These are phyloP conservation scores for Leuciscus waleckii DNA, from an alignment of 2,797 vertebrate genomes.

Conservation along the genomic window DNA sequence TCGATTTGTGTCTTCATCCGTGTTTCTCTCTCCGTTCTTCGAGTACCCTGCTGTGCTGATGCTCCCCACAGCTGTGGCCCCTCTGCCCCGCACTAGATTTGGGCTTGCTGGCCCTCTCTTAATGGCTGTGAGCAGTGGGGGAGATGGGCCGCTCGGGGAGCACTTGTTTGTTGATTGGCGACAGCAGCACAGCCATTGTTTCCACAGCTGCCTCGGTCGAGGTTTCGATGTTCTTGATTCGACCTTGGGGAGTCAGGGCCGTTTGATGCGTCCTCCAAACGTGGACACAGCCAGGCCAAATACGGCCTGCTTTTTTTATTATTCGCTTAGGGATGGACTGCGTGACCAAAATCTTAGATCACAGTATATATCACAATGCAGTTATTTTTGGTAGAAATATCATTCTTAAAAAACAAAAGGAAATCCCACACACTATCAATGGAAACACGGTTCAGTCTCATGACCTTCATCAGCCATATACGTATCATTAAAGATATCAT, in stretches of 20 bases:
- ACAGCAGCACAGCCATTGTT: constrained; percentile 60
- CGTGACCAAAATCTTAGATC: not conserved
- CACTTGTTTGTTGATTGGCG: constrained; percentile 62
- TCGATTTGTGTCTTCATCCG: constrained; percentile 49
- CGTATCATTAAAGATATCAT: not conserved
- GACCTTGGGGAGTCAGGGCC: constrained; percentile 56
- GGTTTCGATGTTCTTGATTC: constrained; percentile 60
- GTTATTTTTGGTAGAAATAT: not conserved
- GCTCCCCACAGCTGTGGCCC: constrained; percentile 55
- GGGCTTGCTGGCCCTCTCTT: constrained; percentile 46
- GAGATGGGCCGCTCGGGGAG: constrained; percentile 49
- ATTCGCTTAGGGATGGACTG: not conserved
- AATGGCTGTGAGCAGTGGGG: constrained; percentile 49
- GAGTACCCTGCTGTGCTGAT: constrained; percentile 33
- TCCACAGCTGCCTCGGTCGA: constrained; percentile 63
- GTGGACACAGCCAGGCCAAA: constrained; percentile 22
- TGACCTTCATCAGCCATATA: too few relatives aligned
- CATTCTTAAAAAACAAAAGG: not conserved
- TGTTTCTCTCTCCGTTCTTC: constrained; percentile 18
- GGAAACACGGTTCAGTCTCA: too few relatives aligned
- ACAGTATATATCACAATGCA: not conserved
- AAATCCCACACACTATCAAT: too few relatives aligned
- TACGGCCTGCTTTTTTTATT: not conserved
- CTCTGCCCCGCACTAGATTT: constrained; percentile 42
- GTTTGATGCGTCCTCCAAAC: constrained; percentile 44